Evolutionary conservation across 2,113 vertebrate genomes (phyloP), one percentile per base, ranked within the genome.

Genomic region (Alligator sinensis): DNA sequence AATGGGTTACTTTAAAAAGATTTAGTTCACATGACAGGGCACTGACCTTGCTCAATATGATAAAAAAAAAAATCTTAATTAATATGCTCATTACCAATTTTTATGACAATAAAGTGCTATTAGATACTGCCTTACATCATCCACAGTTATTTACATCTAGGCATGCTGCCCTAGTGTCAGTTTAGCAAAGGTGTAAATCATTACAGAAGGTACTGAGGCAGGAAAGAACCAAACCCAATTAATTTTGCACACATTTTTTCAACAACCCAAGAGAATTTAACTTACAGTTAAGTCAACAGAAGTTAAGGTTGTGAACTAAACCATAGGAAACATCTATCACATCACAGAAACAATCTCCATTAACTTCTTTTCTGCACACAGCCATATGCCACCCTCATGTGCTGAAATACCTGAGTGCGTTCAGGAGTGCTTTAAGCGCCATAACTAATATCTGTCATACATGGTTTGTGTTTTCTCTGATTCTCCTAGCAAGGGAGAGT

Each of bases 331-430:
- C 17, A 27, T 5, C 54, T 1, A 6, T n/a, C 58, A 14, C 54
- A 63, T 88, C 70, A 28, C 24, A 87, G 72, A 90, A 90, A 57
- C 9, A 66, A 84, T 4, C 6, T 78, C 81, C 66, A 59, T 66
- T 55, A 70, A 64, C 3, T 5, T 63, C 3, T 57, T 5, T 59
- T 81, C 17, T 61, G 38, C 68, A 13, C 7, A 2, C 19, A 61
- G 22, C 0, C 1, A 27, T 16, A 19, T 3, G 34, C 4, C 15
- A 59, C 4, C 9, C 2, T 77, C 9, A 30, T 1, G 57, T 11
- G 19, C 74, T 76, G 68, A 54, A 11, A 1, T 9, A 16, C 77
- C 17, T 55, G 47, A 13, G 28, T 22, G n/a, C 4, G 21, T n/a
- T 1, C 47, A 80, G 59, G 61, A 66, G 30, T 12, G 1, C 18